A percentile compares a stretch with the other conserved stretches of the same genome.
Evolutionary conservation across 2,113 vertebrate genomes (phyloP).

Genomic region (Beaufortia kweichowensis): DNA sequence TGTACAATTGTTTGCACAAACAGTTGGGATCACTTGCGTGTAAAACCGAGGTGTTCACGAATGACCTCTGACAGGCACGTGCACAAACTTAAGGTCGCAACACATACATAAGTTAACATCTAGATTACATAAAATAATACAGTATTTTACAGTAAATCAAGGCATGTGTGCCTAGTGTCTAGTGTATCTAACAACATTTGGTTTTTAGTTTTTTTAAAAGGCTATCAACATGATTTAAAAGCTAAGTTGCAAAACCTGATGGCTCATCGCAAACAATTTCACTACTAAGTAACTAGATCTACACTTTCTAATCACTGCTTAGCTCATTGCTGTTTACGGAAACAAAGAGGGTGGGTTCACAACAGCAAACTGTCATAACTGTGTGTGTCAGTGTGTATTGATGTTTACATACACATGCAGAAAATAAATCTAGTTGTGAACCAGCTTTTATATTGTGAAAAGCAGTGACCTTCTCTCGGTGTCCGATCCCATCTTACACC

Average conservation of each 20-base stretch:
- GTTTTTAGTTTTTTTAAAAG: constrained; percentile 32
- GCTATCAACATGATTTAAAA: constrained; percentile 31
- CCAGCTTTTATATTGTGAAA: neutral
- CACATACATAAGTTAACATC: constrained; percentile 11
- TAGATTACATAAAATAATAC: constrained; percentile 36
- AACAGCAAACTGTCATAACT: constrained; percentile 39
- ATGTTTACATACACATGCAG: constrained; percentile 52
- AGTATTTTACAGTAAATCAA: constrained; percentile 33
- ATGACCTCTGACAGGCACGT: neutral
- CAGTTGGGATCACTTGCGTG: neutral
- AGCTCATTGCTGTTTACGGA: constrained; percentile 27
- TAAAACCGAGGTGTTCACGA: neutral
- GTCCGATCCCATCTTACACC: neutral
- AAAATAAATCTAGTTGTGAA: constrained; percentile 9
- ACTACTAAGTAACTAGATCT: constrained; percentile 12
- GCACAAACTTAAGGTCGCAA: neutral
- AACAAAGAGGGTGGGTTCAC: constrained; percentile 57
- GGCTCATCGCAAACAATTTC: constrained; percentile 9
- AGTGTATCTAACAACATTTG: constrained; percentile 28
- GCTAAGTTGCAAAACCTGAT: constrained; percentile 27
- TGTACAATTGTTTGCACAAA: neutral
- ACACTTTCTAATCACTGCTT: constrained; percentile 31
- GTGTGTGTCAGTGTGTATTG: constrained; percentile 51
- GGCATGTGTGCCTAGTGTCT: constrained; percentile 15
- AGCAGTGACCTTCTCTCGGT: neutral